phyloP scores from a whole-genome alignment of 2,113 vertebrate species.

The Dromas ardeola region DNA sequence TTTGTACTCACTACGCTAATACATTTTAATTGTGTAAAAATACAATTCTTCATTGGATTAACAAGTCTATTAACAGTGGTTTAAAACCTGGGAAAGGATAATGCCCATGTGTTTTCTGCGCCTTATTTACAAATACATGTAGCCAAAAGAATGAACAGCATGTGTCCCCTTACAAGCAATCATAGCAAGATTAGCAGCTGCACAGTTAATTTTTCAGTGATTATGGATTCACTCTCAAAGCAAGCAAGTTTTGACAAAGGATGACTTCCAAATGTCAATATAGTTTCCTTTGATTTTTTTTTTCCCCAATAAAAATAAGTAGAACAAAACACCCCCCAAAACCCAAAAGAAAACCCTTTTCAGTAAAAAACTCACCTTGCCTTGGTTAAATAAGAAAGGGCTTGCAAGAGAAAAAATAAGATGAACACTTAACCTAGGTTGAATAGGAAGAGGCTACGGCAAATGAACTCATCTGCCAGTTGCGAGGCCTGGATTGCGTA shows the following conservation, averaged over 20 bases:
- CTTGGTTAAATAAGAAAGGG: not conserved
- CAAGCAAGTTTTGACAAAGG: slow-evolving; percentile 32
- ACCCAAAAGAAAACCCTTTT: not conserved
- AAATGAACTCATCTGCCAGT: not conserved
- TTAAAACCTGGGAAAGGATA: slow-evolving; percentile 68
- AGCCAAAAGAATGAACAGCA: slow-evolving; percentile 59
- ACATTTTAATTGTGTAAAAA: slow-evolving; percentile 78
- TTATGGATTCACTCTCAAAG: slow-evolving; percentile 23
- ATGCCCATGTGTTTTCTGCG: slow-evolving; percentile 42
- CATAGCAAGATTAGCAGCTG: slow-evolving; percentile 68
- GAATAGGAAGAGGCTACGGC: not conserved
- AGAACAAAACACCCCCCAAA: not conserved
- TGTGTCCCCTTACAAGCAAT: slow-evolving; percentile 48
- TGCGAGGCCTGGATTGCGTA: fast-evolving
- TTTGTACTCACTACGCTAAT: slow-evolving; percentile 73
- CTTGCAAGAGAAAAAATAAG: not conserved
- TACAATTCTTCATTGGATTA: slow-evolving; percentile 77
- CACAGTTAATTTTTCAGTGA: slow-evolving; percentile 51
- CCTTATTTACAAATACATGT: slow-evolving; percentile 56
- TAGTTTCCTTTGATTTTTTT: slow-evolving; percentile 11
- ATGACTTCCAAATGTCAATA: slow-evolving; percentile 1
- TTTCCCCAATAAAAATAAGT: not conserved
- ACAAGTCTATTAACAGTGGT: slow-evolving; percentile 72
- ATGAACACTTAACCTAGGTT: not conserved
- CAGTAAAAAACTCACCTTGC: not conserved